These are phyloP conservation scores for Campoplex nolae DNA, from an alignment of 2,888 invertebrate genomes.

Conservation along the genomic window DNA sequence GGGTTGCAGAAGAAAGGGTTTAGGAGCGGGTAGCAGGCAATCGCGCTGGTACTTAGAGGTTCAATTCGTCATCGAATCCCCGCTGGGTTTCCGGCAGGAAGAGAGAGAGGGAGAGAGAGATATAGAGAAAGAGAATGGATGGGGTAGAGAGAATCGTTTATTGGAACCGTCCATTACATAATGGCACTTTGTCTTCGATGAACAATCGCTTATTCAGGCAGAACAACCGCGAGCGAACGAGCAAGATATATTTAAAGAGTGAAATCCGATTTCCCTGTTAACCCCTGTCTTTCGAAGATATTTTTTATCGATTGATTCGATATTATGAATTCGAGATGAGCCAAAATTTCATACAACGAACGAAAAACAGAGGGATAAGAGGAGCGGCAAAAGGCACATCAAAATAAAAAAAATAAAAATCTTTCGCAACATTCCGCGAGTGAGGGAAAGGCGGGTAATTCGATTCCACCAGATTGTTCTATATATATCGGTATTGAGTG, in stretches of 20 bases:
- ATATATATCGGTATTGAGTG: constrained; percentile 80
- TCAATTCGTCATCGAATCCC: constrained; percentile 59
- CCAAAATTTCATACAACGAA: not conserved
- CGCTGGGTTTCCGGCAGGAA: constrained; percentile 23
- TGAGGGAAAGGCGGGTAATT: constrained; percentile 75
- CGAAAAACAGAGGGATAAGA: not conserved
- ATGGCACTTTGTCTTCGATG: constrained; percentile 65
- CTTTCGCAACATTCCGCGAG: constrained; percentile 17
- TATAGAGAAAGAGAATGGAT: not conserved
- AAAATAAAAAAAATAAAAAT: constrained; percentile 41
- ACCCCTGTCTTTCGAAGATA: not conserved
- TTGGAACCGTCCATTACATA: constrained; percentile 61
- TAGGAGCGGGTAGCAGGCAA: constrained; percentile 3
- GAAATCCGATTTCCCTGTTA: not conserved
- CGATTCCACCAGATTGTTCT: constrained; percentile 81
- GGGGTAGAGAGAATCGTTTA: constrained; percentile 19
- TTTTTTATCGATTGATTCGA: not conserved
- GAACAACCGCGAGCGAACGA: constrained; percentile 40
- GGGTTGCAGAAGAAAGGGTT: constrained; percentile 32
- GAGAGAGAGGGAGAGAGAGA: not conserved
- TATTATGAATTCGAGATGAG: not conserved
- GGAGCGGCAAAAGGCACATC: constrained; percentile 13
- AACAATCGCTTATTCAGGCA: constrained; percentile 50
- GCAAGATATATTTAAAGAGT: not conserved
- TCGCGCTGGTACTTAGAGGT: constrained; percentile 22